Conservation (phyloP, 2,797 vertebrate genomes). For the Falco biarmicus region DNA sequence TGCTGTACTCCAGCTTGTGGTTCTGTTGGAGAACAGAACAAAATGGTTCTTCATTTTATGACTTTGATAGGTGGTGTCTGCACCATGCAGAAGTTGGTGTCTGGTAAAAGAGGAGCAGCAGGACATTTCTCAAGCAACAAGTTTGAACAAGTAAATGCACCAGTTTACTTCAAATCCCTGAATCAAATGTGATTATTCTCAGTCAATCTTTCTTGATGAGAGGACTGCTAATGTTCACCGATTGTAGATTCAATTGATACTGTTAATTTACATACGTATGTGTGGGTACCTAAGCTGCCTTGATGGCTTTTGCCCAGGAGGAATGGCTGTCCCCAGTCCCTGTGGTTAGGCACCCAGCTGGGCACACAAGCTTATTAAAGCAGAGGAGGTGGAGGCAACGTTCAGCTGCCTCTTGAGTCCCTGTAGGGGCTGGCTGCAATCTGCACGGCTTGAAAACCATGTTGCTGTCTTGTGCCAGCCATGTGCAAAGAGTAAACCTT, state of each 20-base stretch:
- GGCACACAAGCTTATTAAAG: background rate
- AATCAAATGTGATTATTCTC: background rate
- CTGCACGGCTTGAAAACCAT: background rate
- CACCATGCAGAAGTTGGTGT: rapidly evolving
- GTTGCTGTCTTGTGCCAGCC: background rate
- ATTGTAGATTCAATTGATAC: background rate
- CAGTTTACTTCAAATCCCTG: background rate
- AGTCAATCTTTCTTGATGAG: background rate
- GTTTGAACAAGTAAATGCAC: background rate
- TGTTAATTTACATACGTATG: background rate
- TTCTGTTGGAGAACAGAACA: background rate
- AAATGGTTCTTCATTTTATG: background rate
- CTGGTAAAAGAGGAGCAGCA: background rate
- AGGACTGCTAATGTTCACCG: background rate
- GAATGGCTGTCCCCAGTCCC: background rate
- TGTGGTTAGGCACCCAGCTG: background rate
- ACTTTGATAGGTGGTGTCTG: background rate
- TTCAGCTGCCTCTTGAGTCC: background rate
- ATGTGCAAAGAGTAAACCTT: background rate
- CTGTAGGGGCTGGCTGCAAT: background rate
- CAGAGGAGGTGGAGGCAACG: background rate
- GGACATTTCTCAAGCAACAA: background rate
- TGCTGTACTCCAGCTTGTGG: background rate
- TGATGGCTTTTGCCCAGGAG: background rate
- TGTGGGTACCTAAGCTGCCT: background rate